phyloP scores from a whole-genome alignment of 2,888 invertebrate species.

The Dorcus hopei region DNA sequence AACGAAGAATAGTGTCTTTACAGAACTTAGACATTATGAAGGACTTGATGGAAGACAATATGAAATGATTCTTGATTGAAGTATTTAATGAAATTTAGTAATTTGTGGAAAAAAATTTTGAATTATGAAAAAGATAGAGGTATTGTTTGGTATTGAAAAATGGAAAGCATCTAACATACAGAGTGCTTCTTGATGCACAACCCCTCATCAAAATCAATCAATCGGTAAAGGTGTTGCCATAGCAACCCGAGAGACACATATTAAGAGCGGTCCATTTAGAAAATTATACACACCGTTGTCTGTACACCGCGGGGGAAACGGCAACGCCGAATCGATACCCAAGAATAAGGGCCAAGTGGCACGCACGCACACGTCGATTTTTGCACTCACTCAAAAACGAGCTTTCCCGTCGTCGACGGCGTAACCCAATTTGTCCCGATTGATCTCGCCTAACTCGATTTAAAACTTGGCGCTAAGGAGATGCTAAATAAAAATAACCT shows the following conservation, averaged over 20 bases:
- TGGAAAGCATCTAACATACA: neutral
- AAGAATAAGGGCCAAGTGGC: neutral
- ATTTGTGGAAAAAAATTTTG: too few relatives aligned
- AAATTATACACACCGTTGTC: conserved; percentile 30
- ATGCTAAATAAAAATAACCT: too few relatives aligned
- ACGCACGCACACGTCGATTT: neutral
- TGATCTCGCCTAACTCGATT: neutral
- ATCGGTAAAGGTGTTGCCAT: conserved; percentile 34
- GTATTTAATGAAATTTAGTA: too few relatives aligned
- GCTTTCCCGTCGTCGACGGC: neutral
- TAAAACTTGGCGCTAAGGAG: neutral
- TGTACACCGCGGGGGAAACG: neutral
- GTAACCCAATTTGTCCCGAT: neutral
- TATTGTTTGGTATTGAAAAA: too few relatives aligned
- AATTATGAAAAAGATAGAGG: too few relatives aligned
- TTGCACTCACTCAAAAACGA: neutral
- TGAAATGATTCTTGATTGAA: too few relatives aligned
- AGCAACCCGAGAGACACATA: conserved; percentile 31
- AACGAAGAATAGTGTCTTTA: too few relatives aligned
- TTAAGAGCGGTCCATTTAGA: conserved; percentile 38
- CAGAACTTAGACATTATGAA: too few relatives aligned
- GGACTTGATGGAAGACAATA: too few relatives aligned
- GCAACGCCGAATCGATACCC: neutral
- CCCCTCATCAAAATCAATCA: conserved; percentile 31
- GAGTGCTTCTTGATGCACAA: conserved; percentile 5